Evolutionary conservation across 2,888 invertebrate species (phyloP).

Genomic region (Caenorhabditis virilis): DNA sequence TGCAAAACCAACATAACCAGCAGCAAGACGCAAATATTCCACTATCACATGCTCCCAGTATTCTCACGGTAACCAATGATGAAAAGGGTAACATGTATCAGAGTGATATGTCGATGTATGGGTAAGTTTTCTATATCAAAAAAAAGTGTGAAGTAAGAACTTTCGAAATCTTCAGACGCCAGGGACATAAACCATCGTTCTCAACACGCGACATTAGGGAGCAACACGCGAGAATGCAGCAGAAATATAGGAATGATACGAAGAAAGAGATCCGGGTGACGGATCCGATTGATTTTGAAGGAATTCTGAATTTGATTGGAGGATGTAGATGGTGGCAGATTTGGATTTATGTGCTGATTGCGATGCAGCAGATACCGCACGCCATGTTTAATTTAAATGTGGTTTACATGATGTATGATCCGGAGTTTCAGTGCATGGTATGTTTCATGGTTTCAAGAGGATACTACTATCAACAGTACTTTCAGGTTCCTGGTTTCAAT

Average conservation of each 20-base stretch:
- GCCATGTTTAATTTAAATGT: slow-evolving; percentile 69
- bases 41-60: slow-evolving; percentile 35
- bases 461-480: not conserved
- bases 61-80: slow-evolving; percentile 28
- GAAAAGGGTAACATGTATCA: slow-evolving; percentile 37
- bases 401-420: slow-evolving; percentile 68
- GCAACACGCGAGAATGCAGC: slow-evolving; percentile 64
- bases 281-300: slow-evolving; percentile 69
- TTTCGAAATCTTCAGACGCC: slow-evolving; percentile 19
- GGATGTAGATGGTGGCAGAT: slow-evolving; percentile 69
- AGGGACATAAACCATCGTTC: slow-evolving; percentile 52
- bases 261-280: slow-evolving; percentile 54
- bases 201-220: slow-evolving; percentile 63
- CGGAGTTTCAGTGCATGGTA: slow-evolving; percentile 60
- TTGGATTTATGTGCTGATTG: slow-evolving; percentile 67
- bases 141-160: not conserved
- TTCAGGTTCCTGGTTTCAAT: slow-evolving; percentile 58
- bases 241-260: slow-evolving; percentile 57
- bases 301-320: slow-evolving; percentile 69
- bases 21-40: not conserved
- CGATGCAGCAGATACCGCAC: slow-evolving; percentile 68
- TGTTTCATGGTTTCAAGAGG: not conserved
- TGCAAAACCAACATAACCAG: slow-evolving; percentile 2
- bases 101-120: slow-evolving; percentile 38
- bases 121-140: slow-evolving; percentile 14